Evolutionary conservation across 2,888 invertebrate genomes (phyloP), one percentile per base, ranked within the genome.

Genomic region (Tipula unca): DNA sequence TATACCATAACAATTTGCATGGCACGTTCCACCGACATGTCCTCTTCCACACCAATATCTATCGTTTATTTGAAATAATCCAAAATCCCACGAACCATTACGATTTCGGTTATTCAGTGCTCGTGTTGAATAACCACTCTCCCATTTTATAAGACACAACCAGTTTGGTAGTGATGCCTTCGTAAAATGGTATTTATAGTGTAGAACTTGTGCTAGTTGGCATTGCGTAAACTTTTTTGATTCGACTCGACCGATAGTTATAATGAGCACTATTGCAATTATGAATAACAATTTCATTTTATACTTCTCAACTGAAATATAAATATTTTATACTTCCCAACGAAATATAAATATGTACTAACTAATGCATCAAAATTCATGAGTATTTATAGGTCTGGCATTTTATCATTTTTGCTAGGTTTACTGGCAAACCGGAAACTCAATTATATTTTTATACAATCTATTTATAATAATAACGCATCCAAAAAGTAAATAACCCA

Each of bases 41-140:
- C 93, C 94, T 87, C 93, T 93, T 87, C 92, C 92, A 89, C 95
- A 95, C 93, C 94, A 95, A 82, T 94, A 94, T 87, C 92, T 93
- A 89, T 93, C 94, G 89, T 92, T 94, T 87, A 95, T 95, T 93
- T 95, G 84, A 36, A 85, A 85, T 8, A 85, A 39, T 2, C 84
- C 84, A 85, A 36, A 85, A 25, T 85, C 25, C 17, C 13, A 36
- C 0, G 17, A 17, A 10, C 84, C 84, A 39, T 36, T 85, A 17
- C 20, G 39, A 85, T 85, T 25, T 2, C 20, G 5, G 39, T 10
- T 35, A 85, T 17, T 17, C 3, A 20, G 10, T 20, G 36, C 39
- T 1, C 25, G 17, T 1, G 36, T 85, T 5, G 35, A 36, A 39
- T 17, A 85, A 1, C 39, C 84, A 85, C 84, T 85, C 4, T 85